A percentile compares a stretch with the other conserved stretches of the same genome.
These are phyloP conservation scores for Laterallus jamaicensis DNA, from an alignment of 2,113 vertebrate species.

Conservation along the genomic window DNA sequence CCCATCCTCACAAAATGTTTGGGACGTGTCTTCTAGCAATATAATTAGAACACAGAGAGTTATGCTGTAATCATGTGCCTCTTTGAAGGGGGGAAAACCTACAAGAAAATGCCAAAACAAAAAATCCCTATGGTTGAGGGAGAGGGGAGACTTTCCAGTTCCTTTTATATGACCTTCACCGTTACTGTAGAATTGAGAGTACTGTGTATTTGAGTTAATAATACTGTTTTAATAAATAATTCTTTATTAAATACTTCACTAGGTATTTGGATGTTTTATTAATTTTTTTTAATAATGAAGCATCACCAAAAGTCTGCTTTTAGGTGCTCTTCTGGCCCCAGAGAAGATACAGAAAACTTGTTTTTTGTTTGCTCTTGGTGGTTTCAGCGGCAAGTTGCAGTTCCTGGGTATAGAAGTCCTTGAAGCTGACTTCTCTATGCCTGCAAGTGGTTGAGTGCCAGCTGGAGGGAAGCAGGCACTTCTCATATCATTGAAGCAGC, in stretches of 20 bases:
- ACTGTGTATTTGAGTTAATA: not conserved
- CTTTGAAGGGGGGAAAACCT: not conserved
- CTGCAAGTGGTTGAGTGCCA: not conserved
- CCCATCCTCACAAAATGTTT: not conserved
- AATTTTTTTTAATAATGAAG: not conserved
- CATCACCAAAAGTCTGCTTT: not conserved
- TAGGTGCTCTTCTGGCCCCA: not conserved
- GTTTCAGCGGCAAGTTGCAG: not conserved
- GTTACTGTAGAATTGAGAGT: not conserved
- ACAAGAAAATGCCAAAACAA: not conserved
- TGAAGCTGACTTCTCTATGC: not conserved
- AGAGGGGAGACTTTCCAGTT: not conserved
- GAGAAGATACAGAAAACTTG: not conserved
- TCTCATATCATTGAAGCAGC: not conserved
- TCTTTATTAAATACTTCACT: not conserved
- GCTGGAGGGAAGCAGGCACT: not conserved
- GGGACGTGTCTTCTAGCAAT: not conserved
- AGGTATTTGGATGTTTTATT: not conserved
- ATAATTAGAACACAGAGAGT: not conserved
- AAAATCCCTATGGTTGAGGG: fast-evolving
- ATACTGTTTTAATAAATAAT: not conserved
- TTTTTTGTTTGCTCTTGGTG: not conserved
- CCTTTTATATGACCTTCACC: not conserved
- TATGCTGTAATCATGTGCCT: not conserved
- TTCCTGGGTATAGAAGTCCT: not conserved